These are phyloP conservation scores for Andricus grossulariae DNA, from an alignment of 1,140 invertebrate genomes.

Conservation along the genomic window DNA sequence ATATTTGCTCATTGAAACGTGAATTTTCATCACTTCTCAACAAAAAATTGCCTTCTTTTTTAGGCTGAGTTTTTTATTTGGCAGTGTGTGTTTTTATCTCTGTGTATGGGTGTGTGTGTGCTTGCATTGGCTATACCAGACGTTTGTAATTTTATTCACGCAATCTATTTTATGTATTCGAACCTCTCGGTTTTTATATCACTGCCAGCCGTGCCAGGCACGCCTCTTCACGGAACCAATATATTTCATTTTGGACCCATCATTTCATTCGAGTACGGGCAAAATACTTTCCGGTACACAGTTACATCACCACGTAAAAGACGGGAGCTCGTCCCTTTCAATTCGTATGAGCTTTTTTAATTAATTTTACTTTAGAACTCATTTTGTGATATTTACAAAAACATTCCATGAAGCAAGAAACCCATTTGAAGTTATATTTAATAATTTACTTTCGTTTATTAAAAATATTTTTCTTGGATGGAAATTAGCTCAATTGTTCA, in stretches of 20 bases:
- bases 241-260: constrained; percentile 23
- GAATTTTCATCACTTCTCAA: too few species aligned
- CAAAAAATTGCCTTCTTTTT: not conserved
- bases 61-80: not conserved
- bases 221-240: constrained; percentile 3
- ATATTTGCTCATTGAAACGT: too few species aligned
- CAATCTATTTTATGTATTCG: constrained; percentile 28
- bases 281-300: not conserved
- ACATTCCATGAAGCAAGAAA: too few species aligned
- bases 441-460: too few species aligned
- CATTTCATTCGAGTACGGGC: not conserved
- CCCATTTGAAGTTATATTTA: too few species aligned
- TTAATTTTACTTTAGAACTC: too few species aligned
- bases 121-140: not conserved
- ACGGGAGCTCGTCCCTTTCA: too few species aligned
- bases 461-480: too few species aligned
- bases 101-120: not conserved
- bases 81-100: not conserved
- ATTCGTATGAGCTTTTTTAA: too few species aligned
- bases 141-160: constrained; percentile 13
- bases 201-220: constrained; percentile 21
- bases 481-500: too few species aligned
- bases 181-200: constrained; percentile 18
- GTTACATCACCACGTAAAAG: too few species aligned
- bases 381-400: too few species aligned